phyloP scores from a whole-genome alignment of 1,140 invertebrate species.

The Drosophila sp. region DNA sequence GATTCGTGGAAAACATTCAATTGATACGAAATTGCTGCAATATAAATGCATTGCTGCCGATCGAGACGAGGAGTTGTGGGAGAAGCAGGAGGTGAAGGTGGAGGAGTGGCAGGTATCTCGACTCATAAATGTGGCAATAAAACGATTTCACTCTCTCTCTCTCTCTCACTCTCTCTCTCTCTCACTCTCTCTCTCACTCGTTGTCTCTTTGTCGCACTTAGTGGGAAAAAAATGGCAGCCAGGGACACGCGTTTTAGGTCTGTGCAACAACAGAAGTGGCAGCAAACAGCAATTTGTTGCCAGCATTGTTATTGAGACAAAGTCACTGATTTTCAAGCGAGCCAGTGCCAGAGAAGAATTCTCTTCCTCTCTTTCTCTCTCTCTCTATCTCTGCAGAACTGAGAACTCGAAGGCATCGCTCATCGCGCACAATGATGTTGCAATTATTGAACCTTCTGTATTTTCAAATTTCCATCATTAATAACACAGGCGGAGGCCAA shows the following conservation, averaged over 20 bases:
- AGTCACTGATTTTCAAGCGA: conserved; percentile 62
- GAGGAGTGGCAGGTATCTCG: conserved; percentile 27
- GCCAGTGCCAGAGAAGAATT: conserved; percentile 13
- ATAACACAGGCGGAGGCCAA: conserved; percentile 84
- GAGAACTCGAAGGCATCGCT: conserved; percentile 66
- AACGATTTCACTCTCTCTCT: conserved; percentile 44
- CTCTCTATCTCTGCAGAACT: conserved; percentile 25
- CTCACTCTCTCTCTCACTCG: conserved; percentile 8
- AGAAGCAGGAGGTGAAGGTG: conserved; percentile 21
- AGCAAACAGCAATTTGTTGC: conserved; percentile 64
- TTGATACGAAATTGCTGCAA: conserved; percentile 82
- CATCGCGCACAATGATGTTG: conserved; percentile 78
- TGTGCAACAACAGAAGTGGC: conserved; percentile 28
- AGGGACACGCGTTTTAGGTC: conserved; percentile 58
- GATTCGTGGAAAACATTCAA: conserved; percentile 76
- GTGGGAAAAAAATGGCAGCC: conserved; percentile 55
- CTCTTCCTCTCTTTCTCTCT: not conserved
- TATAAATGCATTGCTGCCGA: conserved; percentile 80
- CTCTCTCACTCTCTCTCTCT: not conserved
- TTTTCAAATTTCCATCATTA: conserved; percentile 85
- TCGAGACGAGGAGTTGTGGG: conserved; percentile 33
- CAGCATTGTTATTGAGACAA: conserved; percentile 62
- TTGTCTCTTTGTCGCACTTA: not conserved
- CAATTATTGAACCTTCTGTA: conserved; percentile 85
- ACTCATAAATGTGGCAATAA: conserved; percentile 69